Conservation (phyloP, 1,140 invertebrate species). For the Melitaea cinxia region DNA sequence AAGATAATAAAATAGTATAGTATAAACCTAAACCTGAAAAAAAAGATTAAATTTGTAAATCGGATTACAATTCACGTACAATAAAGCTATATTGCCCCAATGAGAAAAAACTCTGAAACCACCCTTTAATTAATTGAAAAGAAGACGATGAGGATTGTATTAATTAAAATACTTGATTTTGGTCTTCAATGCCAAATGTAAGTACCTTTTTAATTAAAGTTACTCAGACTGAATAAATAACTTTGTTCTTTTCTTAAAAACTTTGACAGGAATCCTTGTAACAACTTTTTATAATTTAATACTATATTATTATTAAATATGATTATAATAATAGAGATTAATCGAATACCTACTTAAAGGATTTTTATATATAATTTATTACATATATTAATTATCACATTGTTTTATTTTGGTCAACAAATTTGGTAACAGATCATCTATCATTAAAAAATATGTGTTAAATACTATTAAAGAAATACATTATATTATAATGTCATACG, state of each 20-base stretch:
- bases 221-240: constrained; percentile 40
- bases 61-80: neutral
- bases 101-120: constrained; percentile 38
- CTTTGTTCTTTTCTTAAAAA: constrained; percentile 31
- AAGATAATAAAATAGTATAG: too few species aligned
- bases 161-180: constrained; percentile 54
- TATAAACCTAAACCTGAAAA: neutral
- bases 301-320: too few species aligned
- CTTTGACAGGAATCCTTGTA: constrained; percentile 16
- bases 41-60: neutral
- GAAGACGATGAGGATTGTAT: constrained; percentile 47
- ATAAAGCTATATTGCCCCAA: constrained; percentile 15
- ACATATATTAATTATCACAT: too few species aligned
- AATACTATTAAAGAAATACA: too few species aligned
- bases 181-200: constrained; percentile 39
- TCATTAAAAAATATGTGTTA: too few species aligned
- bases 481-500: too few species aligned
- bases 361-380: too few species aligned
- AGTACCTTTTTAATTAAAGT: constrained; percentile 49
- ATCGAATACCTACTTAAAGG: too few species aligned
- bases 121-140: constrained; percentile 46
- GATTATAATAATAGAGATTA: too few species aligned
- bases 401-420: too few species aligned
- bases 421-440: too few species aligned
- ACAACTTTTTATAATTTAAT: neutral